Conservation (phyloP, 2,797 vertebrate genomes). For the Diceros bicornis region DNA sequence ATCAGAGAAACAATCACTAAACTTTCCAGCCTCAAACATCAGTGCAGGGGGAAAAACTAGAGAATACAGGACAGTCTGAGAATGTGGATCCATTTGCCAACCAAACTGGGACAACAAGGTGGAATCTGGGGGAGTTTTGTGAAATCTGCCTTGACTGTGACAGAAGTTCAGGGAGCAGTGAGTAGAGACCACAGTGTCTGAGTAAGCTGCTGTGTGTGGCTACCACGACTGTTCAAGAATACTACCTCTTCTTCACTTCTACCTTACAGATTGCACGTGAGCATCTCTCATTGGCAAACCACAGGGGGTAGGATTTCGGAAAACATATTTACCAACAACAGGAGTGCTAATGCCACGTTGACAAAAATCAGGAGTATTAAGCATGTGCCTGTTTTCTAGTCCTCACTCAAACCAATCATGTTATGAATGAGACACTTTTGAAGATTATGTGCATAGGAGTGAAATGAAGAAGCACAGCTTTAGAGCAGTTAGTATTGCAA, state of each 20-base stretch:
- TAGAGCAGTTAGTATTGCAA: background rate
- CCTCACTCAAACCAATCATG: background rate
- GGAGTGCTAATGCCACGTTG: accelerated
- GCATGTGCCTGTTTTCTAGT: accelerated
- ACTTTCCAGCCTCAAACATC: background rate
- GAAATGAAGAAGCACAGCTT: background rate
- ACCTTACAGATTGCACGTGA: background rate
- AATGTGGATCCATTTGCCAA: background rate
- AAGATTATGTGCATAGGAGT: background rate
- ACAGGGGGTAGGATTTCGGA: background rate
- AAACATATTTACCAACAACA: background rate
- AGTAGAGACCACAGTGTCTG: background rate
- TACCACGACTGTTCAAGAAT: background rate
- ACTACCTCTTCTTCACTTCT: background rate
- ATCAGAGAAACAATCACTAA: background rate
- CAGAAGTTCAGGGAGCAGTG: accelerated
- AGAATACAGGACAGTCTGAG: background rate
- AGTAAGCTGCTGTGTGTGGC: background rate
- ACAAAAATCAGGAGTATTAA: background rate
- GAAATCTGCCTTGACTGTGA: background rate
- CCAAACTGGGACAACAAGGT: background rate
- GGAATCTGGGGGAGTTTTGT: background rate
- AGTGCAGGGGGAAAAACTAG: background rate
- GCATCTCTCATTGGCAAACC: background rate
- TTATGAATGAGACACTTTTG: background rate